Percentiles rank a stretch among this genome's conserved stretches.
Conservation (phyloP, 2,113 vertebrate genomes). For the Bujurquina vittata region DNA sequence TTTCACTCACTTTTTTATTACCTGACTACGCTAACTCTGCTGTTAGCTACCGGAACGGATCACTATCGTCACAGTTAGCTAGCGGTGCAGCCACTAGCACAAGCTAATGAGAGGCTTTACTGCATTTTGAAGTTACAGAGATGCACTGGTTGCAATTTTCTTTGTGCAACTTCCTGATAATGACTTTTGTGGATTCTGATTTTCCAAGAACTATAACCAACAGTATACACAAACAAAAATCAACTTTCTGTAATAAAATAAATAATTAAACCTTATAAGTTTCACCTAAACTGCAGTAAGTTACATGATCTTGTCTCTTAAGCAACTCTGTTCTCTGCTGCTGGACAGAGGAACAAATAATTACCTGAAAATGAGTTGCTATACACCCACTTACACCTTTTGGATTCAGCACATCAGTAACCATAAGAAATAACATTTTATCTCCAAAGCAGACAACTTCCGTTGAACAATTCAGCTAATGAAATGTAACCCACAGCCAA, state of each 20-base stretch:
- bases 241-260: not conserved
- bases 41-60: no score
- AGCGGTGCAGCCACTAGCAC: no score
- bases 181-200: not conserved
- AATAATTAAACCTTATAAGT: not conserved
- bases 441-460: no score
- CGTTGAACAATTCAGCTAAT: no score
- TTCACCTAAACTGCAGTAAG: not conserved
- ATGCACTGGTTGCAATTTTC: no score
- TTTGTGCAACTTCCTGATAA: no score
- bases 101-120: no score
- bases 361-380: not conserved
- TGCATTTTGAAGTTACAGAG: no score
- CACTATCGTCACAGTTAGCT: no score
- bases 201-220: not conserved
- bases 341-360: not conserved
- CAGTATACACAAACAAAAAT: not conserved
- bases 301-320: not conserved
- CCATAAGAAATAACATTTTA: no score
- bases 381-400: rapidly evolving
- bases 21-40: no score
- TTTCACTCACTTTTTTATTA: not conserved
- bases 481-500: not conserved
- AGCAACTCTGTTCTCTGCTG: not conserved
- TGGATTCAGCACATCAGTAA: not conserved